These are phyloP conservation scores for Lamellibrachia satsuma DNA, from an alignment of 2,888 invertebrate species.

Conservation along the genomic window DNA sequence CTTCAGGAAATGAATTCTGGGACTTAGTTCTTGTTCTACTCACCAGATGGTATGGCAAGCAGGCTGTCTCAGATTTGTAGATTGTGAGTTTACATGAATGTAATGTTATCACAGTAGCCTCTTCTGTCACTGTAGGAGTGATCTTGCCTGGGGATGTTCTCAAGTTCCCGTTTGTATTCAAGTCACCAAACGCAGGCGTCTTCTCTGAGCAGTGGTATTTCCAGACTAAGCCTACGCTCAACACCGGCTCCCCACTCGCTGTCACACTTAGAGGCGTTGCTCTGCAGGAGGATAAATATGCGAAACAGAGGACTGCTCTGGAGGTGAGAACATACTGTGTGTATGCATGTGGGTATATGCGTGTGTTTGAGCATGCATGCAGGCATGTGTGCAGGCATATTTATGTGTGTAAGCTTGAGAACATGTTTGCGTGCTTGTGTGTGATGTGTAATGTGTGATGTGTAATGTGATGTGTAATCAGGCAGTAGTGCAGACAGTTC, in stretches of 20 bases:
- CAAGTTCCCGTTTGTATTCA: constrained; percentile 65
- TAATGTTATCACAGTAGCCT: not conserved
- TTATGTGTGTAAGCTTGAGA: too few species aligned
- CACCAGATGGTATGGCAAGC: not conserved
- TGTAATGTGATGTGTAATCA: too few species aligned
- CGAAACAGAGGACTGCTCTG: constrained; percentile 54
- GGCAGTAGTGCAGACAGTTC: too few species aligned
- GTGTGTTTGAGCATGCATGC: too few species aligned
- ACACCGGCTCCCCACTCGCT: constrained; percentile 61
- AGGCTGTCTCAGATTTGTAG: not conserved
- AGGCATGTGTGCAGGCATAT: too few species aligned
- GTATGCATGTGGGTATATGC: not conserved
- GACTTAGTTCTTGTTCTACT: too few species aligned
- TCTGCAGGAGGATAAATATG: constrained; percentile 60
- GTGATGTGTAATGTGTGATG: too few species aligned
- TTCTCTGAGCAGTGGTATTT: constrained; percentile 65
- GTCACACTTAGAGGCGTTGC: constrained; percentile 63
- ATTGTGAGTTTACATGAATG: not conserved
- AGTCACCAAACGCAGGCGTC: constrained; percentile 64
- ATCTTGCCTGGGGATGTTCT: constrained; percentile 64
- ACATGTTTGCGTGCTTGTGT: too few species aligned
- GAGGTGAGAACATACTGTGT: constrained; percentile 50
- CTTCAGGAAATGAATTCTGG: too few species aligned
- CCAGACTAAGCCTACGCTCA: constrained; percentile 61
- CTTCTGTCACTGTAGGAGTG: constrained; percentile 51